These are phyloP conservation scores for Acipenser ruthenus DNA, from an alignment of 2,797 vertebrate genomes.

Conservation along the genomic window DNA sequence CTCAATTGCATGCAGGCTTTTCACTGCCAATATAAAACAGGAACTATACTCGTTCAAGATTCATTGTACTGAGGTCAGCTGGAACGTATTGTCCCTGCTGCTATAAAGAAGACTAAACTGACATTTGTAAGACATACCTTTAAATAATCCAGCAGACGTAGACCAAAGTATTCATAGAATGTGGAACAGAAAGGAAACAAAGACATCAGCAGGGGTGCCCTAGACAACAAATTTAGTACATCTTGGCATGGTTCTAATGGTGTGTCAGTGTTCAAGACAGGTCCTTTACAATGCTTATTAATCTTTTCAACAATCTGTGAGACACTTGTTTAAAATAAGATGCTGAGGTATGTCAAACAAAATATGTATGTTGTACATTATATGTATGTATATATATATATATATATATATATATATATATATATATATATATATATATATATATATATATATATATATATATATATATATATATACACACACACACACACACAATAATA, in stretches of 20 bases:
- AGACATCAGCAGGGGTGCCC: constrained; percentile 22
- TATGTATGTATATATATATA: too few relatives aligned
- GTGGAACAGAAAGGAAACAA: constrained; percentile 14
- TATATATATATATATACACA: too few relatives aligned
- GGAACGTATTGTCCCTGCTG: constrained; percentile 49
- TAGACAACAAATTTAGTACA: constrained; percentile 25
- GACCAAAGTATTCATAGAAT: background rate
- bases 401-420: too few relatives aligned
- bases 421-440: too few relatives aligned
- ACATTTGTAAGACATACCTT: constrained; percentile 50
- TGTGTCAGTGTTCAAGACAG: constrained; percentile 27
- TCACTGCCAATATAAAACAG: constrained; percentile 33
- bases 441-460: too few relatives aligned
- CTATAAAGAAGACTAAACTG: constrained; percentile 46
- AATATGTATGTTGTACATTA: background rate
- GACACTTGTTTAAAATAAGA: constrained; percentile 10
- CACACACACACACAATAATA: too few relatives aligned
- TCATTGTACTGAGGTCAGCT: constrained; percentile 43
- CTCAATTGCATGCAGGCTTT: constrained; percentile 33
- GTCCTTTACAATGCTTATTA: constrained; percentile 16
- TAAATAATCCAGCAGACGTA: constrained; percentile 35
- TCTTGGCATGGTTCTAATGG: constrained; percentile 17
- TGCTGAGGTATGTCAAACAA: background rate
- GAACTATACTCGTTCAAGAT: constrained; percentile 39
- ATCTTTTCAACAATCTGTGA: constrained; percentile 9